A percentile compares a stretch with the other conserved stretches of the same genome.
Conservation (phyloP, 2,888 invertebrate genomes). For the Tetragnatha montana region DNA sequence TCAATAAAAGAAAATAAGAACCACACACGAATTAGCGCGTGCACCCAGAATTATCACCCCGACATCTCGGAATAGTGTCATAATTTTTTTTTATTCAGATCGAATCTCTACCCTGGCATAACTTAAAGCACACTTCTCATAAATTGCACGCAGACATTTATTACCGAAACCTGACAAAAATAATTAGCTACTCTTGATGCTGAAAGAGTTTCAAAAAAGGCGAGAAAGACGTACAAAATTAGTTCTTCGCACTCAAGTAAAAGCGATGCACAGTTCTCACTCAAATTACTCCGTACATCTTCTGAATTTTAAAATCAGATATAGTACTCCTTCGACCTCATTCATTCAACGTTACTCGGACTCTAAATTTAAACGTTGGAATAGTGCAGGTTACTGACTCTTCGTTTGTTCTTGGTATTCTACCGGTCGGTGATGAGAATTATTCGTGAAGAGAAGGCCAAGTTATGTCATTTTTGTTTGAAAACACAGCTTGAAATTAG, state of each 20-base stretch:
- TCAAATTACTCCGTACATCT: background rate
- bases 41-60: no score
- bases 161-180: no score
- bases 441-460: background rate
- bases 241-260: background rate
- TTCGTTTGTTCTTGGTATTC: background rate
- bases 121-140: no score
- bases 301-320: background rate
- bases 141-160: no score
- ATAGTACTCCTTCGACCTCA: background rate
- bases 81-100: no score
- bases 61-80: no score
- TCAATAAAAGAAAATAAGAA: no score
- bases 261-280: background rate
- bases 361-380: background rate
- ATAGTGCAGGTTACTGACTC: background rate
- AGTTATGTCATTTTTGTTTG: background rate
- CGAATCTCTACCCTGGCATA: no score
- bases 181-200: no score
- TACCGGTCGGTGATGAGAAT: background rate
- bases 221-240: background rate
- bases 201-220: no score
- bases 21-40: no score
- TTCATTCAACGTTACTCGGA: background rate
- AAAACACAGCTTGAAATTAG: background rate